These are phyloP conservation scores for Dynastes tityus DNA, from an alignment of 2,888 invertebrate species.

Conservation along the genomic window DNA sequence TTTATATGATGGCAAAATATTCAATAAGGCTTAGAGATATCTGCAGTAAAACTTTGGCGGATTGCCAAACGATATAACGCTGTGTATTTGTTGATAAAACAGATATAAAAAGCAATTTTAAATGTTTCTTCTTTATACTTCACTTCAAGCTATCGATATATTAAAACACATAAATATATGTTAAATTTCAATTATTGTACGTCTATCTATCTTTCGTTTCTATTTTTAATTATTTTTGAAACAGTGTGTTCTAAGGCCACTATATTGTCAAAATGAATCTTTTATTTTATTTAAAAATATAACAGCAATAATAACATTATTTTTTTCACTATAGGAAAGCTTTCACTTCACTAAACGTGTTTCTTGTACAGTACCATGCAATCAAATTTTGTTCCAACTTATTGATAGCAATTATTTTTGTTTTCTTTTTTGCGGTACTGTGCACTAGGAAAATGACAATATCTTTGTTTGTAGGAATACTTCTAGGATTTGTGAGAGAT, in stretches of 20 bases:
- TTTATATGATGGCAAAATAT: too few relatives aligned
- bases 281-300: not conserved
- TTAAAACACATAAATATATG: not conserved
- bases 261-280: constrained; percentile 19
- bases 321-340: not conserved
- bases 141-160: constrained; percentile 11
- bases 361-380: not conserved
- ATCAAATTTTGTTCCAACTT: not conserved
- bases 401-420: too few relatives aligned
- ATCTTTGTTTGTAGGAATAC: too few relatives aligned
- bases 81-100: too few relatives aligned
- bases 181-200: not conserved
- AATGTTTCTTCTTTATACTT: too few relatives aligned
- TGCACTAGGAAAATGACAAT: too few relatives aligned
- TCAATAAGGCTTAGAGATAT: too few relatives aligned
- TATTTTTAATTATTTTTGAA: constrained; percentile 9
- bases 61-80: too few relatives aligned
- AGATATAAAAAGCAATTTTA: too few relatives aligned
- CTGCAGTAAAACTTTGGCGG: too few relatives aligned
- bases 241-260: constrained; percentile 49
- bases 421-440: not conserved
- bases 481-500: too few relatives aligned
- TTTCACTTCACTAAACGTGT: not conserved
- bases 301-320: constrained; percentile 43
- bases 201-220: not conserved